phyloP scores from a whole-genome alignment of 2,797 vertebrate genomes.

The Gallinago solitaria region DNA sequence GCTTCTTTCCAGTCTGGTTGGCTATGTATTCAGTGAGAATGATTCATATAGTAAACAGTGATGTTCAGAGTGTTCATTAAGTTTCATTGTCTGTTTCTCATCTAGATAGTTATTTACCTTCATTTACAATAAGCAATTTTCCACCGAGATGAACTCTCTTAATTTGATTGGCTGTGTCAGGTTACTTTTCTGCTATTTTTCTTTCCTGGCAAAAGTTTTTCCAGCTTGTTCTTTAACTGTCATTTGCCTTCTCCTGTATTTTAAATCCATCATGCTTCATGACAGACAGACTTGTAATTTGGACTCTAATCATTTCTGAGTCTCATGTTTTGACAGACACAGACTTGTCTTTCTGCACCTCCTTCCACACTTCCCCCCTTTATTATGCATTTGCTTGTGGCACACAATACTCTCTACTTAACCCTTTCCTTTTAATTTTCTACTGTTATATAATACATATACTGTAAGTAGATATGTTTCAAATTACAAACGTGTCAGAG shows the following conservation, averaged over 20 bases:
- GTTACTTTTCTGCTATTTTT: constrained; percentile 28
- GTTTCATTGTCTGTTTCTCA: neutral
- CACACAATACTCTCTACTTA: constrained; percentile 21
- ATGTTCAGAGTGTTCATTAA: constrained; percentile 25
- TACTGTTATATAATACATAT: neutral
- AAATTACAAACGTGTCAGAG: neutral
- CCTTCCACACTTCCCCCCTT: constrained; percentile 39
- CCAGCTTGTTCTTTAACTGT: constrained; percentile 55
- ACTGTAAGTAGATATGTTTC: neutral
- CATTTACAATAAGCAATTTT: constrained; percentile 7
- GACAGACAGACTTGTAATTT: constrained; percentile 70
- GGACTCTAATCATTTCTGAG: constrained; percentile 70
- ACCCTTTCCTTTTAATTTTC: constrained; percentile 38
- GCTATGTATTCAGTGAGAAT: neutral
- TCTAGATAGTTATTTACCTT: constrained; percentile 27
- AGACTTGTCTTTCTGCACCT: constrained; percentile 60
- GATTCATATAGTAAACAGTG: constrained; percentile 14
- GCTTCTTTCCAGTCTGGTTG: neutral
- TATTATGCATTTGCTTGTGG: constrained; percentile 37
- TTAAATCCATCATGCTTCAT: constrained; percentile 60
- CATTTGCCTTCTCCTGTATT: constrained; percentile 60
- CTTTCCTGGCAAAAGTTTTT: constrained; percentile 55
- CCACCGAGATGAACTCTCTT: neutral
- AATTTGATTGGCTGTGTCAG: constrained; percentile 3
- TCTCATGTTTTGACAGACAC: constrained; percentile 67